These are phyloP conservation scores for Cepphus grylle DNA, from an alignment of 2,113 vertebrate genomes.

Conservation along the genomic window DNA sequence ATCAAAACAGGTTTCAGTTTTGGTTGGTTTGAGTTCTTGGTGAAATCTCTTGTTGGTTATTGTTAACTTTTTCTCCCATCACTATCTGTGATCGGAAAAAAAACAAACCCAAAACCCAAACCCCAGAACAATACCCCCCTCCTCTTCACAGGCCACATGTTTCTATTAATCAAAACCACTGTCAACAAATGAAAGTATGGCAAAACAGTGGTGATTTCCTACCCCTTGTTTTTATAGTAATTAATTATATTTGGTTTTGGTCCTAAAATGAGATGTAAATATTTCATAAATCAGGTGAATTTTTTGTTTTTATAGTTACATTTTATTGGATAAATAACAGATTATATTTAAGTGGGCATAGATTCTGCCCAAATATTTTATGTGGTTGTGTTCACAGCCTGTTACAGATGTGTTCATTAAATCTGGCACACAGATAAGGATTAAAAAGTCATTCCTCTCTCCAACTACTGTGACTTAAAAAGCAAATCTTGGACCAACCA, in stretches of 20 bases:
- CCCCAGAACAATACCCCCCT: not conserved
- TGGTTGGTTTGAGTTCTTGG: not conserved
- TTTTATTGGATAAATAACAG: constrained; percentile 51
- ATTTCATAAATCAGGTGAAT: constrained; percentile 62
- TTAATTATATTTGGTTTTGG: constrained; percentile 60
- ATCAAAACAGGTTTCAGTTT: constrained; percentile 39
- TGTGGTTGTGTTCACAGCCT: constrained; percentile 26
- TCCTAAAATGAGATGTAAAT: constrained; percentile 51
- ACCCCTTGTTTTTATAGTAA: constrained; percentile 36
- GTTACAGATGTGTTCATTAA: constrained; percentile 15
- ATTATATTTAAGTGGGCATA: constrained; percentile 52
- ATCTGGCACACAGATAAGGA: constrained; percentile 1
- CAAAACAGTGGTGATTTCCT: constrained; percentile 31
- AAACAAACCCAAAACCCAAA: not conserved
- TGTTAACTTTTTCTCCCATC: constrained; percentile 1
- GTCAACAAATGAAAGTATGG: constrained; percentile 43
- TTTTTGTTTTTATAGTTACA: constrained; percentile 31
- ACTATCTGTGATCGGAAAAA: not conserved
- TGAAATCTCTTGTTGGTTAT: constrained; percentile 1
- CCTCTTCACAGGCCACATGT: not conserved
- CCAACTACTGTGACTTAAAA: not conserved
- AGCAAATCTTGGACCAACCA: not conserved
- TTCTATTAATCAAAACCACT: constrained; percentile 46
- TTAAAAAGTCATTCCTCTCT: not conserved
- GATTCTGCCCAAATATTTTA: constrained; percentile 47